Base-by-base conservation (phyloP, 2,113 vertebrate species). In the Cichladusa arquata region DNA sequence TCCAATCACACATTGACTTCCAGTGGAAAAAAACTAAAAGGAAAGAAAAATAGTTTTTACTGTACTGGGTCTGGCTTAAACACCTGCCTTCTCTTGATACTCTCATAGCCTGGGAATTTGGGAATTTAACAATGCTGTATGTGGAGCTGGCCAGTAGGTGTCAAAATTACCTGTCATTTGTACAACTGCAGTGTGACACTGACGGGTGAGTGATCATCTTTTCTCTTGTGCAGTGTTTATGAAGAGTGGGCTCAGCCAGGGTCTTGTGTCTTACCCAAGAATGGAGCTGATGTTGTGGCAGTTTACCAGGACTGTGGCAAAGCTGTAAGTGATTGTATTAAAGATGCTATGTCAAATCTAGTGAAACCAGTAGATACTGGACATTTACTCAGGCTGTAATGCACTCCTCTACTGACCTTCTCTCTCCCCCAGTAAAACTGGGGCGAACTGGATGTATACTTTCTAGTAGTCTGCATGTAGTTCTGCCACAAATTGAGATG, bases 131-230 rank as follows among this genome's bases (percentile, higher is more conserved):
- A 85, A 76, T 93, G 92, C 62, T 96, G 66, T 97, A 51, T 22
- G 50, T 61, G 13, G 50, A 60, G 66, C 42, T 91, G 94, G 56
- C 96, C 97, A 96, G 96, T 88, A 97, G 95, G 90, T 96, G 96
- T 95, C 96, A 93, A 97, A 96, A 92, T 87, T 94, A 96, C 93
- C 96, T 97, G 96, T 88, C 82, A n/a, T 80, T 95, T 95, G 66
- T 89, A 51, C 40, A 66, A 38, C 53, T 33, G 56, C 31, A 19
- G 77, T 5, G 42, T 29, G 66, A 34, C 73, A 60, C 38, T 14
- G 14, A 13, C 47, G 70, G 56, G 38, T 66, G 72, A 69, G 33
- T 6, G 64, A 60, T 34, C 9, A 16, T 54, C 58, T 73, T 91
- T 74, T 71, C 47, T 81, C 44, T 70, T 31, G 19, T 8, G 26